These are phyloP conservation scores for Sebastes diploproa DNA, from an alignment of 2,797 vertebrate genomes.

Conservation along the genomic window DNA sequence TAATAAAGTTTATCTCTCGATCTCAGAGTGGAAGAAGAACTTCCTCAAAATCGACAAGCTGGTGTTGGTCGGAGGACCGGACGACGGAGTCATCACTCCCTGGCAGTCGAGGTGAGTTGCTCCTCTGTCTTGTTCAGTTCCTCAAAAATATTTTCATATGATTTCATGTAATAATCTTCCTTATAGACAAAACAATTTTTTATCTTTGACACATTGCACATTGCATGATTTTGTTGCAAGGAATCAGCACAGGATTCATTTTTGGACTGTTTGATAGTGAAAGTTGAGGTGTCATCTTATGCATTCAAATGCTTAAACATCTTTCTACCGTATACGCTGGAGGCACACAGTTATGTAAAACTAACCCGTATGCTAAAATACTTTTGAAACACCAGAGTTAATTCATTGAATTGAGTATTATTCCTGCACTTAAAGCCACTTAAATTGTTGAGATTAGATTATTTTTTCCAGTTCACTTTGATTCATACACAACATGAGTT, in stretches of 20 bases:
- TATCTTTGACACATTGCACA: not conserved
- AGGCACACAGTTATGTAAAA: not conserved
- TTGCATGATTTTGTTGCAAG: not conserved
- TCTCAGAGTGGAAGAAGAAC: conserved; percentile 90
- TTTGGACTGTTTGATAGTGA: not conserved
- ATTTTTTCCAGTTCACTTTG: not conserved
- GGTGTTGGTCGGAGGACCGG: conserved; percentile 90
- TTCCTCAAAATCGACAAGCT: conserved; percentile 88
- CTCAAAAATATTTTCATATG: not conserved
- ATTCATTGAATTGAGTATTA: not conserved
- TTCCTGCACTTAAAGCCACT: not conserved
- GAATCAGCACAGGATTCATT: not conserved
- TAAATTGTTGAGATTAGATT: not conserved
- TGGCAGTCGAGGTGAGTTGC: conserved; percentile 90
- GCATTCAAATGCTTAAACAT: not conserved
- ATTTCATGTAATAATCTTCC: not conserved
- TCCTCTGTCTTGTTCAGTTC: not conserved
- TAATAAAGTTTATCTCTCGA: not conserved
- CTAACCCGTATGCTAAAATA: not conserved
- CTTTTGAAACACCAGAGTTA: not conserved
- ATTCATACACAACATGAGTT: not conserved
- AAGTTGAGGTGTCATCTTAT: not conserved
- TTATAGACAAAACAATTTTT: not conserved
- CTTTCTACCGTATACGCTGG: not conserved
- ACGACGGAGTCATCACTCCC: conserved; percentile 92